Conservation (phyloP, 2,797 vertebrate species). For the Peromyscus attwateri region DNA sequence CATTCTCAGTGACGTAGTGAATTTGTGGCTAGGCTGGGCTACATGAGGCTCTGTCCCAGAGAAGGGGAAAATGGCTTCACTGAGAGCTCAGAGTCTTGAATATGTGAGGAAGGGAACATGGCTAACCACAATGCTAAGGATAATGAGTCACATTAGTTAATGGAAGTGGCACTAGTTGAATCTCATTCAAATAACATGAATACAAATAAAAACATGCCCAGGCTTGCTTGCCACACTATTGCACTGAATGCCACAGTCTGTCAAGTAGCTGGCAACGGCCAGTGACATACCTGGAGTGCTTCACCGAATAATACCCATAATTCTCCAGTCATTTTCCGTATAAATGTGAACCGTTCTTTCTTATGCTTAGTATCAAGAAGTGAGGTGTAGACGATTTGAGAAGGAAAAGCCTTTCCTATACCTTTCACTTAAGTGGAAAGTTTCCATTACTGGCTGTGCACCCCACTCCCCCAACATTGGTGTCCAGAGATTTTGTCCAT, state of each 20-base stretch:
- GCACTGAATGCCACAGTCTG: conserved; percentile 57
- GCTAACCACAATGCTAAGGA: conserved; percentile 58
- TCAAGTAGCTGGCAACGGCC: conserved; percentile 71
- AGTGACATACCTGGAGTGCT: conserved; percentile 61
- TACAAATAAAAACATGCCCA: conserved; percentile 75
- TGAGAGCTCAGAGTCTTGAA: conserved; percentile 57
- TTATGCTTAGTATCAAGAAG: conserved; percentile 4
- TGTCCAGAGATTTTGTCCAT: background rate
- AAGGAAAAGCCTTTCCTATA: background rate
- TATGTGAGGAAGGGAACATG: conserved; percentile 45
- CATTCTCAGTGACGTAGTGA: background rate
- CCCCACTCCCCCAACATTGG: background rate
- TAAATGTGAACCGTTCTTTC: background rate
- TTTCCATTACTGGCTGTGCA: background rate
- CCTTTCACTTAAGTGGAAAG: background rate
- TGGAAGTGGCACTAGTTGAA: conserved; percentile 74
- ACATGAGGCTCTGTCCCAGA: background rate
- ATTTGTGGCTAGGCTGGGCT: background rate
- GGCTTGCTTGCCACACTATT: conserved; percentile 55
- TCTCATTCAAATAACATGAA: conserved; percentile 74
- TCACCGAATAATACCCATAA: conserved; percentile 37
- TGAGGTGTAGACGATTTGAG: background rate
- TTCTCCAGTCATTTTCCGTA: conserved; percentile 12
- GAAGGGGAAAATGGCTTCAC: background rate
- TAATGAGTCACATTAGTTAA: conserved; percentile 77